Base-by-base conservation (phyloP, 1,140 invertebrate genomes). In the Drosophila subpulchrella region DNA sequence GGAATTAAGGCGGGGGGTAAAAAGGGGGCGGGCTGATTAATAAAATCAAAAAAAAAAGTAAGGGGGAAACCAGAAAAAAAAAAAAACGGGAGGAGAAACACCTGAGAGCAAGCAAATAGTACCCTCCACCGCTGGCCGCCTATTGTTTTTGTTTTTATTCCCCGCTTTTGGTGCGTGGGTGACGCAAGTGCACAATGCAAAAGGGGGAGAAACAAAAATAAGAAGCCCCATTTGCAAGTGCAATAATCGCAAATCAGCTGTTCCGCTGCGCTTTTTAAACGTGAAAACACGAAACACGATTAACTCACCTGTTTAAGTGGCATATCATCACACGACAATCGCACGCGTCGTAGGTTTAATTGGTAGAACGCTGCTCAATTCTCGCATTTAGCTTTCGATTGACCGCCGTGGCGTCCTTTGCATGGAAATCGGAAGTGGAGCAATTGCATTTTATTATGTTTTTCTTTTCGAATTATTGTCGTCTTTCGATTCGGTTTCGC, bases 261-360 rank as follows among this genome's bases (percentile, higher is more conserved):
- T 84, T 88, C 76, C 55, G 50, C 36, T 53, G 32, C 50, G 67
- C 68, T 65, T 67, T 68, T 67, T 68, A 67, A 36, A 34, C 59
- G 54, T 56, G 44, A 41, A 47, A 53, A 13, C 20, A 63, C 59
- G 44, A 41, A 51, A 53, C 20, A 27, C 6, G 17, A 34, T 13
- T 39, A 24, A 80, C 86, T 91, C 84, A 91, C 90, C 90, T 91
- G 90, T 90, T 91, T 91, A 91, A 91, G 86, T 91, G 91, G 90
- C 90, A 91, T 91, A 91, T 91, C 90, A 91, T 91, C 83, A 91
- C 90, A 91, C 90, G 86, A 91, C 86, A 83, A 90, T 89, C 83
- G 88, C 81, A 91, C 83, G 79, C 77, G 75, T 89, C 90, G 78
- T 85, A 91, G 78, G 71, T 91, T 91, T 91, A 91, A 91, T 85